phyloP scores from a whole-genome alignment of 2,797 vertebrate species.

The Megalops cyprinoides region DNA sequence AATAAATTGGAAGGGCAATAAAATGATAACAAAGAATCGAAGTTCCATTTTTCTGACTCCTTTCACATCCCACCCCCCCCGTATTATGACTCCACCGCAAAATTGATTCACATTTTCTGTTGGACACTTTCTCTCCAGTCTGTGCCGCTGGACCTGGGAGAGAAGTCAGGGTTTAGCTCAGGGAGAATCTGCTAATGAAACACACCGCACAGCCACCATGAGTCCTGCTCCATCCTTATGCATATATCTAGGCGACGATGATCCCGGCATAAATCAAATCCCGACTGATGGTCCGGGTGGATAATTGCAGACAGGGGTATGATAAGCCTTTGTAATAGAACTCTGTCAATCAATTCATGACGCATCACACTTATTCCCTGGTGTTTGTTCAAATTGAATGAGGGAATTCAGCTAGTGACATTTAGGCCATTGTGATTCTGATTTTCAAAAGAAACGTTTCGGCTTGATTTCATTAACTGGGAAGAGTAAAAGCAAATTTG shows the following conservation, averaged over 20 bases:
- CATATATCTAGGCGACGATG: slow-evolving; percentile 62
- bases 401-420: slow-evolving; percentile 87
- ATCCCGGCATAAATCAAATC: slow-evolving; percentile 77
- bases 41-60: not conserved
- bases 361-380: slow-evolving; percentile 73
- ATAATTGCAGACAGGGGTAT: slow-evolving; percentile 81
- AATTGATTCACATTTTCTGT: not conserved
- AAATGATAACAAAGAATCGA: too few relatives aligned
- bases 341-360: slow-evolving; percentile 88
- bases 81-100: not conserved
- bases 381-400: slow-evolving; percentile 85
- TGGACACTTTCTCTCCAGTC: not conserved
- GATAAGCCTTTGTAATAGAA: slow-evolving; percentile 85
- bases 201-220: slow-evolving; percentile 51
- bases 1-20: too few relatives aligned
- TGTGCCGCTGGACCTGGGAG: slow-evolving; percentile 22
- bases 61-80: not conserved
- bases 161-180: slow-evolving; percentile 30
- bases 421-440: slow-evolving; percentile 84
- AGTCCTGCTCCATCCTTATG: slow-evolving; percentile 49
- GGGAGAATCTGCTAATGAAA: slow-evolving; percentile 57
- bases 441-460: slow-evolving; percentile 87
- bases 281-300: slow-evolving; percentile 71
- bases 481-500: slow-evolving; percentile 98
- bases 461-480: slow-evolving; percentile 95